phyloP scores from a whole-genome alignment of 2,888 invertebrate genomes.

The Cyaniris semiargus region DNA sequence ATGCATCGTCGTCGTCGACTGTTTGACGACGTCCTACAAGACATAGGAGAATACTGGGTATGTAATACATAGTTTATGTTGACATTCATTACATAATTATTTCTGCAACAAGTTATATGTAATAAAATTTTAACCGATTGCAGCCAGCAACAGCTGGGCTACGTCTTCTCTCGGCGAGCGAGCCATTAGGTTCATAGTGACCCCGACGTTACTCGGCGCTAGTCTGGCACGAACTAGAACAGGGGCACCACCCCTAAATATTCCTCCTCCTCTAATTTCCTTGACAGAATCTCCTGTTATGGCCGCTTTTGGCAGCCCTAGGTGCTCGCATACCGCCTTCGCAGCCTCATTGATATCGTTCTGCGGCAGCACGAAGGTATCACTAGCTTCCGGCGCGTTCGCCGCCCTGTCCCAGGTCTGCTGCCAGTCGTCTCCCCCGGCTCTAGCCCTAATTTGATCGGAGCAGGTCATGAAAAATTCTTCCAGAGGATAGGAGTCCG shows the following conservation, averaged over 20 bases:
- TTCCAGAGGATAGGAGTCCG: slow-evolving; percentile 97
- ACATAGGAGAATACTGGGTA: not conserved
- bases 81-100: not conserved
- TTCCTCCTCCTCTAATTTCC: slow-evolving; percentile 80
- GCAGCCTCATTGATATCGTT: slow-evolving; percentile 64
- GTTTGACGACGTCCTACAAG: too few species aligned
- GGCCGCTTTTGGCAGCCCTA: slow-evolving; percentile 61
- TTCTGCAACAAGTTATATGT: not conserved
- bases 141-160: slow-evolving; percentile 91
- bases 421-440: slow-evolving; percentile 68
- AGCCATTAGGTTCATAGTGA: slow-evolving; percentile 96
- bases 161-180: slow-evolving; percentile 92
- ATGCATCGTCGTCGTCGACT: not conserved
- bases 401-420: slow-evolving; percentile 90
- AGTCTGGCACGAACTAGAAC: slow-evolving; percentile 92
- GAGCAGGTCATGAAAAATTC: slow-evolving; percentile 81
- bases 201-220: slow-evolving; percentile 86
- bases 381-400: slow-evolving; percentile 88
- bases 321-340: slow-evolving; percentile 65
- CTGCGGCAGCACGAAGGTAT: slow-evolving; percentile 92
- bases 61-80: not conserved
- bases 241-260: slow-evolving; percentile 95
- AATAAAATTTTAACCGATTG: slow-evolving; percentile 84
- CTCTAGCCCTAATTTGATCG: slow-evolving; percentile 64
- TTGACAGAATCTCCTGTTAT: slow-evolving; percentile 67